Percentiles rank a stretch among this genome's conserved stretches.
These are phyloP conservation scores for Gallinago paraguaiae DNA, from an alignment of 2,113 vertebrate genomes.

Conservation along the genomic window DNA sequence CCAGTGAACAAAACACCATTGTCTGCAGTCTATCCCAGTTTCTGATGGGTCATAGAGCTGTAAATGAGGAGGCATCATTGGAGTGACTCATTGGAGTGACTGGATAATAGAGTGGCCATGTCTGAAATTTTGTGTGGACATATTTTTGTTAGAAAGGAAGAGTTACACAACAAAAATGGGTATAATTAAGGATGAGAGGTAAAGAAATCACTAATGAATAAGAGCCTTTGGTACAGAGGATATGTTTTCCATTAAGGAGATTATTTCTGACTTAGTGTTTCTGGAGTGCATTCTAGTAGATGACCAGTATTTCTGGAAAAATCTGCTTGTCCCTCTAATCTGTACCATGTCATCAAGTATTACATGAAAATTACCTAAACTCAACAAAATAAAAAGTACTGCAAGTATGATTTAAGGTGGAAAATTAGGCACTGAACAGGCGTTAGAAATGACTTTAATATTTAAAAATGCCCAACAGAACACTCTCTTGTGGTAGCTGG, in stretches of 20 bases:
- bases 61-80: not conserved
- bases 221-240: not conserved
- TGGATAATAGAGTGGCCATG: not conserved
- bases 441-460: not conserved
- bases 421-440: not conserved
- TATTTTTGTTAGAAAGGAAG: not conserved
- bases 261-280: not conserved
- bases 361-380: not conserved
- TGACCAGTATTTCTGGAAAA: conserved; percentile 10
- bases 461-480: not conserved
- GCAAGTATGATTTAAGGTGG: not conserved
- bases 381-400: not conserved
- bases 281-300: not conserved
- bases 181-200: not conserved
- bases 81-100: not conserved
- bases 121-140: not conserved
- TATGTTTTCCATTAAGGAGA: not conserved
- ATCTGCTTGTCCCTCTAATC: not conserved
- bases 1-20: not conserved
- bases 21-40: not conserved
- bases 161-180: not conserved
- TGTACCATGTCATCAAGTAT: not conserved
- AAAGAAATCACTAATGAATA: not conserved
- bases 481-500: not conserved
- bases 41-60: not conserved